Evolutionary conservation across 2,113 vertebrate species (phyloP).

Genomic region (Girardinichthys multiradiatus): DNA sequence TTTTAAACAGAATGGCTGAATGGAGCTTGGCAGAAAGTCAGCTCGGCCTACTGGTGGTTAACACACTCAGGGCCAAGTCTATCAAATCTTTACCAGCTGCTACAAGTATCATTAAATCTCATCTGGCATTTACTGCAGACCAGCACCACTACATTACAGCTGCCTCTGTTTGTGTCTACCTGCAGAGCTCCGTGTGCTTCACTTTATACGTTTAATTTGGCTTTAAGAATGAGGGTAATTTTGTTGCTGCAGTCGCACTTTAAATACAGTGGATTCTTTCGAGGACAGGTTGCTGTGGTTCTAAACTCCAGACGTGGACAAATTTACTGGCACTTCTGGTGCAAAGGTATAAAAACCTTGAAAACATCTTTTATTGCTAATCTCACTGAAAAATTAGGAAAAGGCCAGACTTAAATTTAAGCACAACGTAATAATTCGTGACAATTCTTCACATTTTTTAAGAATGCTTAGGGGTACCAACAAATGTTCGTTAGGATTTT

Average conservation of each 20-base stretch:
- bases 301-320: background rate
- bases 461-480: no score
- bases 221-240: background rate
- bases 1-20: slow-evolving; percentile 3
- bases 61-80: slow-evolving; percentile 13
- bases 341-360: background rate
- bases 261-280: background rate
- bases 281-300: background rate
- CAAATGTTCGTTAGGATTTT: no score
- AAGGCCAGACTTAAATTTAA: no score
- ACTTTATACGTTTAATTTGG: background rate
- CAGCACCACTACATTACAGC: background rate
- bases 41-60: slow-evolving; percentile 15
- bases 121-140: background rate
- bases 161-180: background rate
- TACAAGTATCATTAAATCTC: slow-evolving; percentile 4
- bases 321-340: background rate
- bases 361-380: background rate
- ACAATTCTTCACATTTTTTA: no score
- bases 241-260: no score
- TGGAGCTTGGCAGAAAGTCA: slow-evolving; percentile 16
- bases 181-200: background rate
- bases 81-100: slow-evolving; percentile 37
- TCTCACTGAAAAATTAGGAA: background rate
- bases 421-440: no score